These are phyloP conservation scores for Acanthaster planci DNA, from an alignment of 35 echinoderm and acorn worm species.

Conservation along the genomic window DNA sequence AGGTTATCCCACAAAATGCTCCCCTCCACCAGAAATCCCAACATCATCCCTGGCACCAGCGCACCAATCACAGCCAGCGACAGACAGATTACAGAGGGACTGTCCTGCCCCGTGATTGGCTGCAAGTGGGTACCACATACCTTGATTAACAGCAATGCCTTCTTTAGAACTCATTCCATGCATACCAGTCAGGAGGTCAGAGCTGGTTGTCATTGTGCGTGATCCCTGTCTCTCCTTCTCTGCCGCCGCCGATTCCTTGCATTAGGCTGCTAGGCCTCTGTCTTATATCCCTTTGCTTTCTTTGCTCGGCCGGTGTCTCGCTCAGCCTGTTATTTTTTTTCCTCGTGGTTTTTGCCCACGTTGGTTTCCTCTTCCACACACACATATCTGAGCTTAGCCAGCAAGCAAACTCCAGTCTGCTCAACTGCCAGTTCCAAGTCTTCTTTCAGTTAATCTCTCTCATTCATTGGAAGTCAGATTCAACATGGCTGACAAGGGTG, in stretches of 20 bases:
- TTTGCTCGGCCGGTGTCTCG: constrained; percentile 3
- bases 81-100: neutral
- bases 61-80: neutral
- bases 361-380: neutral
- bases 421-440: too few species aligned
- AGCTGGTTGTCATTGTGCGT: neutral
- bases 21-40: neutral
- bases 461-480: too few species aligned
- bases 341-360: neutral
- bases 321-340: neutral
- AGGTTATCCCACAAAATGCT: neutral
- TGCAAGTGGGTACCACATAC: constrained; percentile 8
- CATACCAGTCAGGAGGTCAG: constrained; percentile 7
- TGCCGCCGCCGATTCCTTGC: neutral
- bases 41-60: neutral
- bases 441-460: too few species aligned
- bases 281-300: constrained; percentile 15
- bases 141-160: constrained; percentile 15
- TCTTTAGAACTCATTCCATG: constrained; percentile 20
- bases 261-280: neutral
- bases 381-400: neutral
- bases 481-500: too few species aligned
- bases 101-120: neutral
- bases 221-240: neutral
- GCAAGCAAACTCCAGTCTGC: neutral